Evolutionary conservation across 2,113 vertebrate species (phyloP).

Genomic region (Rhabdornis inornatus): DNA sequence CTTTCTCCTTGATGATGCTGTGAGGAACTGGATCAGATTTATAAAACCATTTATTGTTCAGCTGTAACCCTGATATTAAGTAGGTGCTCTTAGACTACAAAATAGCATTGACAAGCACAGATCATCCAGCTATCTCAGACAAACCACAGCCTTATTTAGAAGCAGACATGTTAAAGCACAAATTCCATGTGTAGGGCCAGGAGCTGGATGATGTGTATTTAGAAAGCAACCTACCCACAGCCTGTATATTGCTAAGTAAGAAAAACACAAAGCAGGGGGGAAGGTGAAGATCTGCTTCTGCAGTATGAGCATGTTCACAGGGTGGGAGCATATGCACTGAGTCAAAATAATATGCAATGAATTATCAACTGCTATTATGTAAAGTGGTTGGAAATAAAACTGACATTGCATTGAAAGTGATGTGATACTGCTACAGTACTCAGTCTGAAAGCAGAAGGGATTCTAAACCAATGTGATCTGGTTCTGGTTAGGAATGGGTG

Average conservation of each 20-base stretch:
- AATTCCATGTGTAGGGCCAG: background rate
- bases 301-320: background rate
- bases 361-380: background rate
- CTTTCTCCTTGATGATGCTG: background rate
- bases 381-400: background rate
- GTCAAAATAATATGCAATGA: background rate
- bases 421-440: background rate
- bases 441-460: background rate
- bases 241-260: background rate
- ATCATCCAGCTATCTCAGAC: background rate
- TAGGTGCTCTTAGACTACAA: background rate
- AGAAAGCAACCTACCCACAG: background rate
- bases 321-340: fast-evolving
- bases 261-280: background rate
- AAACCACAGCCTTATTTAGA: background rate
- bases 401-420: background rate
- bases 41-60: background rate
- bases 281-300: background rate
- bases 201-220: background rate
- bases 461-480: background rate
- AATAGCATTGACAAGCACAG: background rate
- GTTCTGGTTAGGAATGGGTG: background rate
- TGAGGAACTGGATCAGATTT: background rate
- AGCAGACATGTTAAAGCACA: background rate
- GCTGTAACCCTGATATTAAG: background rate